phyloP scores from a whole-genome alignment of 2,113 vertebrate species.

The Gambusia holbrooki region DNA sequence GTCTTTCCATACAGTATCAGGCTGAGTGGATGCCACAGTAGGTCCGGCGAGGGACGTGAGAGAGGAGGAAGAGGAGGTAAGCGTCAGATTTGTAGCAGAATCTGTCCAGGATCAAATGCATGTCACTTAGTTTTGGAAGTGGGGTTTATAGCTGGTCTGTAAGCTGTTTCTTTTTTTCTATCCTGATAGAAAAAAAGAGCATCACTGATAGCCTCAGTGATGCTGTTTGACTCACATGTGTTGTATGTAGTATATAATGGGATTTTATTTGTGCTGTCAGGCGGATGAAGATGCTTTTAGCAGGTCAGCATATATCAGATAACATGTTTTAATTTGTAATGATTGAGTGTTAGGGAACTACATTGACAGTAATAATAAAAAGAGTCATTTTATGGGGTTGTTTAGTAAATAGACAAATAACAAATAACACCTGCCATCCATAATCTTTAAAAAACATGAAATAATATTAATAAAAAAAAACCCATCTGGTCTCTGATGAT shows the following conservation, averaged over 20 bases:
- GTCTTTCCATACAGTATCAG: constrained; percentile 77
- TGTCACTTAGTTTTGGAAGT: constrained; percentile 34
- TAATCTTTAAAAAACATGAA: constrained; percentile 34
- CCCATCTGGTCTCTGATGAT: constrained; percentile 56
- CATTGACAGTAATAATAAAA: background rate
- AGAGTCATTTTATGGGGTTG: background rate
- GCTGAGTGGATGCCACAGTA: constrained; percentile 72
- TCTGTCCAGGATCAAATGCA: constrained; percentile 24
- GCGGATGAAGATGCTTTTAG: background rate
- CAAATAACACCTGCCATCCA: constrained; percentile 21
- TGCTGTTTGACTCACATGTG: constrained; percentile 49
- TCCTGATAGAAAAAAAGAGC: constrained; percentile 23
- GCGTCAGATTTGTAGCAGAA: constrained; percentile 63
- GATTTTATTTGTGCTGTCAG: constrained; percentile 37
- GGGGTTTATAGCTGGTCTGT: constrained; percentile 1
- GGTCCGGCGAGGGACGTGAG: constrained; percentile 65
- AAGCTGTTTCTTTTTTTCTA: constrained; percentile 26
- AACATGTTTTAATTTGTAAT: background rate
- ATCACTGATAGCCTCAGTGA: constrained; percentile 27
- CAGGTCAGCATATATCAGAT: background rate
- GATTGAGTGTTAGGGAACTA: background rate
- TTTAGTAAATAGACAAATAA: constrained; percentile 5
- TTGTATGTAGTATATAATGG: constrained; percentile 36
- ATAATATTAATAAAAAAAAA: background rate
- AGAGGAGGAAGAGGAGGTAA: constrained; percentile 67